Percentiles rank a stretch among this genome's conserved stretches.
phyloP scores from a whole-genome alignment of 35 echinoderm and acorn worm species.

The Apostichopus parvimensis region DNA sequence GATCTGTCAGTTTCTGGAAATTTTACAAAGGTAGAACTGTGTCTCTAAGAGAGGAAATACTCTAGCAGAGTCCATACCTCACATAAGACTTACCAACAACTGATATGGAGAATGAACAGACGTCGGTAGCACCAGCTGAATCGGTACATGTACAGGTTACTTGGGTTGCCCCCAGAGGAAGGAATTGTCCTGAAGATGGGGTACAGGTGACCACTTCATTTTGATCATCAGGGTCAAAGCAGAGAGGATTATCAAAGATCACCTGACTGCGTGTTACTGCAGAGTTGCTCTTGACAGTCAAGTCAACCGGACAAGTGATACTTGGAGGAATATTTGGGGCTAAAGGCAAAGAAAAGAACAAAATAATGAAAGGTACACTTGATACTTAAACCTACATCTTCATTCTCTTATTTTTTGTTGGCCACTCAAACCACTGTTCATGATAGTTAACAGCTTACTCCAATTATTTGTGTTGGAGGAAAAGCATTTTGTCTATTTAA shows the following conservation, averaged over 20 bases:
- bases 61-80: no score
- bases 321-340: neutral
- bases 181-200: neutral
- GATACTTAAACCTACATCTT: no score
- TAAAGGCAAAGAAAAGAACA: neutral
- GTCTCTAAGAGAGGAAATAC: no score
- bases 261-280: neutral
- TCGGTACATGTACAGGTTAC: slow-evolving; percentile 26
- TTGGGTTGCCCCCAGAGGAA: neutral
- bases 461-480: no score
- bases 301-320: neutral
- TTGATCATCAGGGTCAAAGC: neutral
- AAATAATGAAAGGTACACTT: no score
- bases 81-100: neutral
- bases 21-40: no score
- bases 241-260: neutral
- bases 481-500: no score
- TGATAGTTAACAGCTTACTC: no score
- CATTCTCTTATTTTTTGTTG: no score
- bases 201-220: neutral
- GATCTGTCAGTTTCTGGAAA: no score
- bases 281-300: neutral
- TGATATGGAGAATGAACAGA: neutral
- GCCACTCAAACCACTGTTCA: no score
- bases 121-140: neutral